Conservation (phyloP, 2,797 vertebrate species). For the Xenentodon cancila region DNA sequence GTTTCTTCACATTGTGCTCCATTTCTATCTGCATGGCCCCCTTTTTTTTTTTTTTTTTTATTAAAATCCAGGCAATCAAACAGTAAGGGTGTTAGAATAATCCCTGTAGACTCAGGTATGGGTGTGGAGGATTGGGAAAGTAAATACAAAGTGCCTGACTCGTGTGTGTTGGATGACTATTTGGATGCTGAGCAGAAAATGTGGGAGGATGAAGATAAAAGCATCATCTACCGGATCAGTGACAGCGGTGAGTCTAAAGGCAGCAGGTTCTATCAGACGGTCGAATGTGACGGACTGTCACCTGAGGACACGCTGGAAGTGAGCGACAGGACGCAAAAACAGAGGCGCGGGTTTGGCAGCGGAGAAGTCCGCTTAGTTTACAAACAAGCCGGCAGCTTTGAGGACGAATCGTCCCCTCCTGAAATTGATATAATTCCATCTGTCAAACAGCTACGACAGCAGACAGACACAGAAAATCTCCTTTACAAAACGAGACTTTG, state of each 20-base stretch:
- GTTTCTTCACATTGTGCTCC: constrained; percentile 37
- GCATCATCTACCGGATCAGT: constrained; percentile 78
- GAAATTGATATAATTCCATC: constrained; percentile 84
- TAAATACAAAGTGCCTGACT: constrained; percentile 85
- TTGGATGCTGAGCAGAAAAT: constrained; percentile 86
- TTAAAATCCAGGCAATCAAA: constrained; percentile 64
- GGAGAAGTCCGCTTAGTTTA: constrained; percentile 74
- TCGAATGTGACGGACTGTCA: constrained; percentile 73
- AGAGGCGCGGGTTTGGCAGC: constrained; percentile 43
- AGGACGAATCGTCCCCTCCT: constrained; percentile 78
- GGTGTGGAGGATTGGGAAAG: constrained; percentile 88
- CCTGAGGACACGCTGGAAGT: constrained; percentile 78
- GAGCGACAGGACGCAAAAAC: constrained; percentile 59
- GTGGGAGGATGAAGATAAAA: constrained; percentile 85
- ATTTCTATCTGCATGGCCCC: constrained; percentile 54
- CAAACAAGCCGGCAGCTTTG: constrained; percentile 78
- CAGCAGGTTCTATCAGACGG: constrained; percentile 76
- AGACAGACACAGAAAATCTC: constrained; percentile 83
- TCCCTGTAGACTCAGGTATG: constrained; percentile 88
- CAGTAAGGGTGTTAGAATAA: constrained; percentile 81
- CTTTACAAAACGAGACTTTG: constrained; percentile 89
- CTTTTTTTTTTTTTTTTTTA: constrained; percentile 2
- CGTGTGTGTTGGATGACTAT: constrained; percentile 86
- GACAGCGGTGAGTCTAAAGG: constrained; percentile 66
- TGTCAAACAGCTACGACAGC: constrained; percentile 58